Base-by-base conservation (phyloP, 2,797 vertebrate species). In the Aselliscus stoliczkanus region DNA sequence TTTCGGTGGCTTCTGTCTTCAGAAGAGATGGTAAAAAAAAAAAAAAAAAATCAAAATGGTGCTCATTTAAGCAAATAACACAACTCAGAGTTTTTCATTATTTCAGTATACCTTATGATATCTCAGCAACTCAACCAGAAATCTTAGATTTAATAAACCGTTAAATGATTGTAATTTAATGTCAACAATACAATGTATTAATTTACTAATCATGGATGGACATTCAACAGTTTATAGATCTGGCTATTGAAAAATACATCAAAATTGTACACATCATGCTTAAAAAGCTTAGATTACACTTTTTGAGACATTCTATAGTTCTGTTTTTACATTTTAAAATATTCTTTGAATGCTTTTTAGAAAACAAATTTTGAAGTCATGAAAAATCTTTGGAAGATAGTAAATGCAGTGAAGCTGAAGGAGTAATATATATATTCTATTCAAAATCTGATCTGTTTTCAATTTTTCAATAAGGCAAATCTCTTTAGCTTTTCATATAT, bases 391-490 rank as follows among this genome's bases (percentile, higher is more conserved):
- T 87, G 27, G 72, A 76, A 87, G 52, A 95, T 1, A 73, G 79
- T 70, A 85, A 75, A 94, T 69, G 12, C 20, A 92, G 56, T 60
- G 27, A 29, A 94, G 21, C n/a, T 69, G 34, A 91, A 88, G 25
- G 42, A 72, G 15, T 79, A 34, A 62, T 34, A 77, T 1, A 83
- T 31, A 76, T 7, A 56, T 54, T 69, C 56, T 88, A 69, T 69
- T 96, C 50, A 65, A 39, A 88, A 94, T 85, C 58, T 95, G 62
- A 92, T 42, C 37, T 56, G 31, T 88, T 90, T 90, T 84, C 42
- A 67, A 60, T 83, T 92, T 96, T 93, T 95, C 42, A 93, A n/a
- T 42, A 87, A 93, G 37, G 80, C n/a, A 87, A 91, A 75, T 80
- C 65, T 86, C 56, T 89, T 92, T 58, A 86, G 88, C 31, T 81